Evolutionary conservation across 2,113 vertebrate species (phyloP).

Genomic region (Indicator indicator): DNA sequence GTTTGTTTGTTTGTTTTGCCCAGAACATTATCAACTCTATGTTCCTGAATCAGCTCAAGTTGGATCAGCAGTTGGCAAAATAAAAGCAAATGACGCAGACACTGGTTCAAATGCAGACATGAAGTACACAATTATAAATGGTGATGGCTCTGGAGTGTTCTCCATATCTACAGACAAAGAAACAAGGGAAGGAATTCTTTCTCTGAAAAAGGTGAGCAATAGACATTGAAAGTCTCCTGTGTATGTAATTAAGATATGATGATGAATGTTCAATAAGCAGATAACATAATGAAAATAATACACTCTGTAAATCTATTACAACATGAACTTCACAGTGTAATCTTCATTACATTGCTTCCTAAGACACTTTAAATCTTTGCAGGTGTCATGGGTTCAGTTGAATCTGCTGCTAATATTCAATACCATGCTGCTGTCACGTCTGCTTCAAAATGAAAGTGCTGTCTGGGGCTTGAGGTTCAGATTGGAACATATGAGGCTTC

Average conservation of each 20-base stretch:
- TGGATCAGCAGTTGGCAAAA: constrained; percentile 94
- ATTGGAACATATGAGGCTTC: too few relatives aligned
- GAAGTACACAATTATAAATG: constrained; percentile 93
- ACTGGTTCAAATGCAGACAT: constrained; percentile 93
- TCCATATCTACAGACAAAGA: constrained; percentile 92
- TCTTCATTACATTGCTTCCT: background rate
- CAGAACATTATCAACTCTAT: constrained; percentile 96
- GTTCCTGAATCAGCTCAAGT: constrained; percentile 96
- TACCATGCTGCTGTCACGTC: too few relatives aligned
- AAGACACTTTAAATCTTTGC: background rate
- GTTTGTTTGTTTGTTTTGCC: background rate
- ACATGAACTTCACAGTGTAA: background rate
- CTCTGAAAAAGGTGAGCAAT: constrained; percentile 88
- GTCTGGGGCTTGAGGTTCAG: too few relatives aligned
- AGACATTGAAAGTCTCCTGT: background rate
- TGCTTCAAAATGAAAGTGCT: too few relatives aligned
- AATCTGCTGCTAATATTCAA: too few relatives aligned
- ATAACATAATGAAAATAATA: background rate
- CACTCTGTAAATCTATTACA: background rate
- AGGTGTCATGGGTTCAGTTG: too few relatives aligned
- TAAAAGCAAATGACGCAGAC: constrained; percentile 96
- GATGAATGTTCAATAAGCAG: background rate
- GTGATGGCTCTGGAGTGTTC: constrained; percentile 90
- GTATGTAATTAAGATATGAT: background rate
- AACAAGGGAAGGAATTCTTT: constrained; percentile 92